Evolutionary conservation across 2,888 invertebrate species (phyloP).

Genomic region (Gortyna flavago): DNA sequence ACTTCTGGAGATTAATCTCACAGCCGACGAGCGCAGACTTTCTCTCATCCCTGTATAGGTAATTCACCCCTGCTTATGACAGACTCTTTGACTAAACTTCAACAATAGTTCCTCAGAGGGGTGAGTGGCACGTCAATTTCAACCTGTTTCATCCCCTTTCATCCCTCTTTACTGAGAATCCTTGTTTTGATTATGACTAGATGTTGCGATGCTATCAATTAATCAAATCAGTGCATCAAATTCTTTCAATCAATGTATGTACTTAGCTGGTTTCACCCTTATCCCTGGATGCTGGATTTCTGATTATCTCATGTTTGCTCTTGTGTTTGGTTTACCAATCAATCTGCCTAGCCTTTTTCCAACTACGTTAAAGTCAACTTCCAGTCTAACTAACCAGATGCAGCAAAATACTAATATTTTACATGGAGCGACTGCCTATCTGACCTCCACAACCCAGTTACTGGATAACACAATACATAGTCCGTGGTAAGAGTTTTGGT

Average conservation of each 20-base stretch:
- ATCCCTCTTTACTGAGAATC: conserved; percentile 35
- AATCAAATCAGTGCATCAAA: conserved; percentile 3
- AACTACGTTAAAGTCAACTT: too few relatives aligned
- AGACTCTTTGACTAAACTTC: conserved; percentile 66
- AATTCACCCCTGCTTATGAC: conserved; percentile 58
- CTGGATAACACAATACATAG: too few relatives aligned
- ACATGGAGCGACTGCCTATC: too few relatives aligned
- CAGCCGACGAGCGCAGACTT: conserved; percentile 35
- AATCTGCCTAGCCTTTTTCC: too few relatives aligned
- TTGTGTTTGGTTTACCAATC: neutral
- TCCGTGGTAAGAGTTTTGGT: too few relatives aligned
- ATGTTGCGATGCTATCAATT: conserved; percentile 7
- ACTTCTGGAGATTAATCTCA: conserved; percentile 45
- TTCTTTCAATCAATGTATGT: neutral
- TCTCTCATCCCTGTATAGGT: conserved; percentile 35
- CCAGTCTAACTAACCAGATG: too few relatives aligned
- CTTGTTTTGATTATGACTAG: conserved; percentile 18
- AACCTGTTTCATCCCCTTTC: conserved; percentile 51
- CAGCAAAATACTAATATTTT: too few relatives aligned
- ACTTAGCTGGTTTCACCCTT: too few relatives aligned
- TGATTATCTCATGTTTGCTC: neutral
- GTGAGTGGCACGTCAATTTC: conserved; percentile 64
- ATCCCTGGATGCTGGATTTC: neutral
- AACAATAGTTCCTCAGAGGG: conserved; percentile 68
- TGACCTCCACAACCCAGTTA: too few relatives aligned